Evolutionary conservation across 2,113 vertebrate species (phyloP), one percentile per base, ranked within the genome.

Genomic region (Rana temporaria): DNA sequence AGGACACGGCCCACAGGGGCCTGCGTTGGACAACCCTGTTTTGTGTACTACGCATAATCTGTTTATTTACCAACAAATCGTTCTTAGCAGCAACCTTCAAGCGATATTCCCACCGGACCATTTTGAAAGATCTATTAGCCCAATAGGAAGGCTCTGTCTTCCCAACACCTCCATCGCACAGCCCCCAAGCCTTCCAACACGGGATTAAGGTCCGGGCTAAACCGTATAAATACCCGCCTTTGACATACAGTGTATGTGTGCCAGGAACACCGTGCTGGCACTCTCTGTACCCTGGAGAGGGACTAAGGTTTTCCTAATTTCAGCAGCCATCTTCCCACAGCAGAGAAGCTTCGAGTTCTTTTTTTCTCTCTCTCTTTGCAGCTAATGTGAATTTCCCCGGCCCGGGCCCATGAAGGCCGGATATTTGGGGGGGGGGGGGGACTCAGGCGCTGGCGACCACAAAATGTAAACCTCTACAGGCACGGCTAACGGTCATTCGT

Each of bases 401-500:
- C 82, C 84, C 85, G 20, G 89, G 88, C 88, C 66, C 86, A 65
- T 89, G 42, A 88, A 84, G 79, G 89, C 85, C 85, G 88, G 84
- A 87, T 88, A 86, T 87, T 38, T 84, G 30, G 63, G 26, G n/a
- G n/a, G n/a, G n/a, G n/a, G n/a, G n/a, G n/a, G n/a, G 26, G 24
- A 42, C 52, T 67, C 53, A n/a, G 91, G 90, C 89, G 90, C 74
- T 38, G 1, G 38, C 88, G 89, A 90, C 90, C 87, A 85, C 17
- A n/a, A 87, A 86, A 85, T 85, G 86, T 70, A 84, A 89, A 88
- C 34, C 86, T 86, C 86, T 86, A 84, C 86, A 84, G 75, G 84
- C 89, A 88, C 84, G 85, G 78, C 88, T 90, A 87, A 42, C 19
- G 89, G 89, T 85, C 87, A 91, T 92, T 93, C 92, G 90, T 93